Percentiles rank a stretch among this genome's conserved stretches.
These are phyloP conservation scores for Hyla sarda DNA, from an alignment of 2,113 vertebrate species.

Conservation along the genomic window DNA sequence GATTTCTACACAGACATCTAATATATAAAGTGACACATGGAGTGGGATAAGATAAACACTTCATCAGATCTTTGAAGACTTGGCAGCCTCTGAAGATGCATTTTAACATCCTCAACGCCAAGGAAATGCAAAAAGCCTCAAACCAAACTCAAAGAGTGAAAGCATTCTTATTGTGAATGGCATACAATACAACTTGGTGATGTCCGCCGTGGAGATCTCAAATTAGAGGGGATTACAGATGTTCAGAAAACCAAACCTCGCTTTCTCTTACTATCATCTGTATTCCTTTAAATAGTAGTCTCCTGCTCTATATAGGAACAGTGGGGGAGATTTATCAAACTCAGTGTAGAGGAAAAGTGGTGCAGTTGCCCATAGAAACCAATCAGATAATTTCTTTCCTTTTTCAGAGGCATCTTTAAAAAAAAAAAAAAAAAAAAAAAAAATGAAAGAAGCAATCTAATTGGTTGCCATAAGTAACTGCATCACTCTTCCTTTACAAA, in stretches of 20 bases:
- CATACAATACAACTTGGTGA: not conserved
- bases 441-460: too few species aligned
- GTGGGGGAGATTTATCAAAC: too few species aligned
- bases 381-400: too few species aligned
- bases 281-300: not conserved
- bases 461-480: too few species aligned
- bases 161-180: not conserved
- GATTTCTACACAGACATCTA: not conserved
- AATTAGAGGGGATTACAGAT: not conserved
- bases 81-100: not conserved
- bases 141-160: not conserved
- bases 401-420: too few species aligned
- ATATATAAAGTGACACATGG: conserved; percentile 6
- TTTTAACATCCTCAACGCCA: not conserved
- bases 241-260: not conserved
- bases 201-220: not conserved
- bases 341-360: too few species aligned
- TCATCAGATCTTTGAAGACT: conserved; percentile 18
- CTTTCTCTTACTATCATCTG: too few species aligned
- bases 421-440: too few species aligned
- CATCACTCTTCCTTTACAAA: too few species aligned
- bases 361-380: too few species aligned
- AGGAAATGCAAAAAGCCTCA: not conserved
- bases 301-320: too few species aligned
- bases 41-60: conserved; percentile 21